These are phyloP conservation scores for Callipepla squamata DNA, from an alignment of 2,113 vertebrate species.

Conservation along the genomic window DNA sequence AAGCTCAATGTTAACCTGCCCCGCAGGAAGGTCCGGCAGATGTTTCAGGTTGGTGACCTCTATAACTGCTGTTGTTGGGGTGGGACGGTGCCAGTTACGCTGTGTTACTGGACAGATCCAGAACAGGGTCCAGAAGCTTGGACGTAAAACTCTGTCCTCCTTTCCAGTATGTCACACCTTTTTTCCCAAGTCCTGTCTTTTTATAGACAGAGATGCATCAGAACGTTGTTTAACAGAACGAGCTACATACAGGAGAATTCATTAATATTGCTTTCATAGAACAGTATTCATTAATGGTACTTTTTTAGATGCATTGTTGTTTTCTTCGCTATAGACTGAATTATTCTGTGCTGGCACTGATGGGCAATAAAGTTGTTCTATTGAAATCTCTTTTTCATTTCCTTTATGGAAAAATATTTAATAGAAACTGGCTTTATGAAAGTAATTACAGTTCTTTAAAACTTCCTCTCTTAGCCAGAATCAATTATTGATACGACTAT, in stretches of 20 bases:
- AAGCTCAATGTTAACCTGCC: constrained; percentile 98
- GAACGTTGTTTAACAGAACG: neutral
- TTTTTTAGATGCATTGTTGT: neutral
- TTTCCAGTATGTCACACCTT: neutral
- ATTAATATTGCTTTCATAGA: neutral
- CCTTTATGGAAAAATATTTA: neutral
- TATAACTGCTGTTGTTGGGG: fast-evolving
- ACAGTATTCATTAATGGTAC: neutral
- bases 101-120: neutral
- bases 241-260: neutral
- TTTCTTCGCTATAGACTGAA: neutral
- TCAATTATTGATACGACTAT: neutral
- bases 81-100: fast-evolving
- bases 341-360: neutral
- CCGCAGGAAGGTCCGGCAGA: constrained; percentile 94
- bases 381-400: neutral
- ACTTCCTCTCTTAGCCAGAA: neutral
- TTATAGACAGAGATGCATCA: neutral
- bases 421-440: neutral
- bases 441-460: neutral
- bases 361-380: neutral
- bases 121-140: neutral
- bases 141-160: neutral
- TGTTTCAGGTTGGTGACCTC: constrained; percentile 91
- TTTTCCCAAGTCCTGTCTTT: neutral